phyloP scores from a whole-genome alignment of 2,113 vertebrate species.

The Lonchura striata region DNA sequence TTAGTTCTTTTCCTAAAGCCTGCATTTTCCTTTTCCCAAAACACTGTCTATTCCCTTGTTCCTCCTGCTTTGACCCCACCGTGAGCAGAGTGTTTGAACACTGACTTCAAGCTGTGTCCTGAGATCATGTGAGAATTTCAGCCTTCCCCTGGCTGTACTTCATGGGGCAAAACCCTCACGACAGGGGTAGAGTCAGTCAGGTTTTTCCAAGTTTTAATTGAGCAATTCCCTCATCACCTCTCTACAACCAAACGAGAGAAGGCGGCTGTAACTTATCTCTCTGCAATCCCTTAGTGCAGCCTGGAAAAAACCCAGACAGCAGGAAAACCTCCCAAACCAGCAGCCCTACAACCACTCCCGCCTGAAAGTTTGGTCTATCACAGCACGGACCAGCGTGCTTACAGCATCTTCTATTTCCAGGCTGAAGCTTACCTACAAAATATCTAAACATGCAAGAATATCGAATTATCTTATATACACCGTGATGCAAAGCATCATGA shows the following conservation, averaged over 20 bases:
- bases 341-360: background rate
- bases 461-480: rapidly evolving
- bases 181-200: background rate
- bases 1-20: background rate
- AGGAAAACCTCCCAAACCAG: background rate
- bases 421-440: background rate
- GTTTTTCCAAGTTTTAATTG: background rate
- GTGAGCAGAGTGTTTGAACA: rapidly evolving
- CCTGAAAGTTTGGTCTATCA: background rate
- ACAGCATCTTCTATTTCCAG: background rate
- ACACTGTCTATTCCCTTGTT: rapidly evolving
- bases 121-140: background rate
- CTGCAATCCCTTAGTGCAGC: background rate
- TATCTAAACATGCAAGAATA: rapidly evolving
- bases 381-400: rapidly evolving
- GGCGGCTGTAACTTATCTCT: background rate
- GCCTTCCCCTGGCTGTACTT: background rate
- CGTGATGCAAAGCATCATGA: rapidly evolving
- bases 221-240: background rate
- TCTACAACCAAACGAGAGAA: background rate
- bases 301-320: background rate
- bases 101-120: background rate
- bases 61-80: background rate
- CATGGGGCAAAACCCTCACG: rapidly evolving
- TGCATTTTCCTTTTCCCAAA: background rate